Conservation (phyloP, 2,888 invertebrate species). For the Acleris literana region DNA sequence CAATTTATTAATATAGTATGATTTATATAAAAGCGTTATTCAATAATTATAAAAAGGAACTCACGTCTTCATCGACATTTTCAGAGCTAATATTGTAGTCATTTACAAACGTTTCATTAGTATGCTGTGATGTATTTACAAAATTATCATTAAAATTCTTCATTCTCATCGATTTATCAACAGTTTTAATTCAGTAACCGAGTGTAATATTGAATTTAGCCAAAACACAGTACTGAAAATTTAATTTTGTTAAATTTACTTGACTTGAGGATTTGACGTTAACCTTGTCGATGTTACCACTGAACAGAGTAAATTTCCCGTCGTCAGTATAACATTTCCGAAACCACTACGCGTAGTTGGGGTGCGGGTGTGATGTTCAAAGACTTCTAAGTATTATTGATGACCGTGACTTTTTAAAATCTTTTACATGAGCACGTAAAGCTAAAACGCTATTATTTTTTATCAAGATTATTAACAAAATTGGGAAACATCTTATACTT, state of each 20-base stretch:
- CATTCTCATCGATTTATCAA: background rate
- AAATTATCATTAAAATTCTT: slow-evolving; percentile 1
- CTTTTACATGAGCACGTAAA: too few relatives aligned
- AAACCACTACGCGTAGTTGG: too few relatives aligned
- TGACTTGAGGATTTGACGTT: too few relatives aligned
- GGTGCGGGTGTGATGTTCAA: too few relatives aligned
- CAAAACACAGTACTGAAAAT: background rate
- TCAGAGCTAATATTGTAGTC: background rate
- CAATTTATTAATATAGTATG: background rate
- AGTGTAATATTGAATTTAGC: background rate
- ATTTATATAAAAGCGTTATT: background rate
- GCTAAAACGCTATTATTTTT: too few relatives aligned
- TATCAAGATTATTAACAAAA: background rate
- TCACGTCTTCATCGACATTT: slow-evolving; percentile 18
- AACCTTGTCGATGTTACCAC: too few relatives aligned
- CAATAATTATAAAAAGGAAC: background rate
- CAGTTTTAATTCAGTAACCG: background rate
- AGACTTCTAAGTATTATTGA: too few relatives aligned
- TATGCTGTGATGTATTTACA: slow-evolving; percentile 7
- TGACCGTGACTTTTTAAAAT: too few relatives aligned
- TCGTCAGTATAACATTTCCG: too few relatives aligned
- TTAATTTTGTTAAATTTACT: too few relatives aligned
- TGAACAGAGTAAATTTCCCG: too few relatives aligned
- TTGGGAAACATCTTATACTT: background rate
- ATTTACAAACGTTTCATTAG: background rate